phyloP scores from a whole-genome alignment of 2,797 vertebrate species.

The Neopelma chrysocephalum region DNA sequence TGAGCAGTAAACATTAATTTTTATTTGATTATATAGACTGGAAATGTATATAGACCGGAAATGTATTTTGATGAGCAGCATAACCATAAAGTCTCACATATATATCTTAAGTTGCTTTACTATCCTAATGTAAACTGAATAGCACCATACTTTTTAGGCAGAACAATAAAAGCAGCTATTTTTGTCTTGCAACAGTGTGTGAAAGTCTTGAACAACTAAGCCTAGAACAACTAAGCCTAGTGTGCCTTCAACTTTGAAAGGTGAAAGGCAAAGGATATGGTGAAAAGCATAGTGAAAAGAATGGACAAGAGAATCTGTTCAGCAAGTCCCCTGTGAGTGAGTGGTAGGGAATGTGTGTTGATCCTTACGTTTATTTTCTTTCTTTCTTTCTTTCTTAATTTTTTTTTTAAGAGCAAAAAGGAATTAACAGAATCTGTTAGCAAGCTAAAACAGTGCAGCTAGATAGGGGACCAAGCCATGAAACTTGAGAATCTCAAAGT shows the following conservation, averaged over 20 bases:
- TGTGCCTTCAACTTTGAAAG: neutral
- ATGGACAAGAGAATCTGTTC: neutral
- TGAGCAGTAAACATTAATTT: neutral
- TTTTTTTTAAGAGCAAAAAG: neutral
- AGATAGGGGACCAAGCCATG: neutral
- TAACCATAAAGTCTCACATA: neutral
- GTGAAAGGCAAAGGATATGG: neutral
- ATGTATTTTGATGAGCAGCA: neutral
- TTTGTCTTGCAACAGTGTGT: neutral
- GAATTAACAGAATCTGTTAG: neutral
- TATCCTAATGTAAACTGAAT: neutral
- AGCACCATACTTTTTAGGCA: neutral
- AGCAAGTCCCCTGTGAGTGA: neutral
- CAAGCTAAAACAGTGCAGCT: neutral
- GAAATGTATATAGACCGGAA: neutral
- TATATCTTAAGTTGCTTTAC: neutral
- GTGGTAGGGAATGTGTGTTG: neutral
- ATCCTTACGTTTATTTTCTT: neutral
- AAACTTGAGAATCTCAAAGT: neutral
- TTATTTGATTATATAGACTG: neutral
- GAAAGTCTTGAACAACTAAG: neutral
- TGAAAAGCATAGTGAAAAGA: neutral
- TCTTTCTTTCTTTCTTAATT: fast-evolving
- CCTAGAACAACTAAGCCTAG: neutral
- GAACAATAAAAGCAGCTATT: neutral